Evolutionary conservation across 2,888 invertebrate species (phyloP).

Genomic region (Drosophila melanocephala): DNA sequence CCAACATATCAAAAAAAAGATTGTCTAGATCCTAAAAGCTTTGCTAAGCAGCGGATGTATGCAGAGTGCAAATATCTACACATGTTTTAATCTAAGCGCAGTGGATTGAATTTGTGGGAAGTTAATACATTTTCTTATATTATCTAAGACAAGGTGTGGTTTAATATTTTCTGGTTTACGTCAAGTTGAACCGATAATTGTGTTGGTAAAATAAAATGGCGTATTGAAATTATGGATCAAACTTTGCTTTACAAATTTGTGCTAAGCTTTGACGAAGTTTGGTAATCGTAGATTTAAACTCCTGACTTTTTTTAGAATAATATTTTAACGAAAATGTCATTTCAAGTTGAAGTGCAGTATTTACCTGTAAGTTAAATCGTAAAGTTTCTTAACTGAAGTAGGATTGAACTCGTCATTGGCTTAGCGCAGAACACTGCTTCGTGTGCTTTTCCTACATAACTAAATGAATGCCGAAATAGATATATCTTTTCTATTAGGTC

Average conservation of each 20-base stretch:
- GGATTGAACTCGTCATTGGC: not conserved
- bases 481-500: not conserved
- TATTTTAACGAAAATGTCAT: not conserved
- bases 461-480: not conserved
- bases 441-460: too few relatives aligned
- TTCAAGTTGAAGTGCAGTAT: fast-evolving
- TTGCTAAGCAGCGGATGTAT: constrained; percentile 49
- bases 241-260: not conserved
- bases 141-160: constrained; percentile 5
- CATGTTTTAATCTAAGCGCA: constrained; percentile 17
- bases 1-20: constrained; percentile 16
- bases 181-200: not conserved
- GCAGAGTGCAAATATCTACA: constrained; percentile 29
- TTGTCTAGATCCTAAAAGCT: constrained; percentile 37
- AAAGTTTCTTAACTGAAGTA: not conserved
- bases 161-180: not conserved
- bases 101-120: constrained; percentile 21
- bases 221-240: not conserved
- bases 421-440: not conserved
- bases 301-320: not conserved
- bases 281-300: not conserved
- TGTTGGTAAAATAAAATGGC: not conserved
- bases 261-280: not conserved
- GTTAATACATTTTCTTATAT: constrained; percentile 36
- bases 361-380: not conserved